Evolutionary conservation across 1,140 invertebrate species (phyloP).

Genomic region (Antheraea pernyi): DNA sequence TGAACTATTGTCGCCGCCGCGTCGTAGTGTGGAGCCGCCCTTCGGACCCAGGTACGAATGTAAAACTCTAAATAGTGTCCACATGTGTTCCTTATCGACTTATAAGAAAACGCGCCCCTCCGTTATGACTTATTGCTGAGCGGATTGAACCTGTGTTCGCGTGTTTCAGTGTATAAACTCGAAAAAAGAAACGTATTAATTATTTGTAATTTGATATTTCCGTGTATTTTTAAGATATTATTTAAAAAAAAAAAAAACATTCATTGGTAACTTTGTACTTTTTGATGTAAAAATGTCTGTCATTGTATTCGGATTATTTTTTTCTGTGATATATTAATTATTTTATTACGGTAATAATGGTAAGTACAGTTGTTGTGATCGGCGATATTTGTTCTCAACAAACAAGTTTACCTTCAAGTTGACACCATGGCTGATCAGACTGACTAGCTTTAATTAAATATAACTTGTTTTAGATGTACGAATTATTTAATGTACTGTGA

Average conservation of each 20-base stretch:
- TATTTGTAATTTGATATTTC: too few relatives aligned
- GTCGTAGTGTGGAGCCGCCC: slow-evolving; percentile 69
- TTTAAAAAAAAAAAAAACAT: background rate
- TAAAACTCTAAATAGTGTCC: slow-evolving; percentile 67
- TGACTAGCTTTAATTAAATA: too few relatives aligned
- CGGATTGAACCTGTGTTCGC: slow-evolving; percentile 66
- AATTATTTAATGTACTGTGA: too few relatives aligned
- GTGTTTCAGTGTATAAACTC: slow-evolving; percentile 33
- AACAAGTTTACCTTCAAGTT: too few relatives aligned
- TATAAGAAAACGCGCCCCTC: slow-evolving; percentile 34
- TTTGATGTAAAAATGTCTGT: too few relatives aligned
- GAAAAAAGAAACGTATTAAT: too few relatives aligned
- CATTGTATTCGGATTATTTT: too few relatives aligned
- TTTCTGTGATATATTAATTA: too few relatives aligned
- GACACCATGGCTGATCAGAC: too few relatives aligned
- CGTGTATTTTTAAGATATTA: background rate
- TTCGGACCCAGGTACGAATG: slow-evolving; percentile 76
- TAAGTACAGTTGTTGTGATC: slow-evolving; percentile 1
- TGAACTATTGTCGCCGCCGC: slow-evolving; percentile 70
- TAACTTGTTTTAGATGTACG: too few relatives aligned
- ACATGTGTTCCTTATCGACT: slow-evolving; percentile 27
- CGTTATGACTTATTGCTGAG: slow-evolving; percentile 44
- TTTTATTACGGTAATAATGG: background rate
- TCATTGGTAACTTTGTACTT: background rate
- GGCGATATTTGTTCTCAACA: background rate